Conservation (phyloP, 1,140 invertebrate species). For the Episyrphus balteatus region DNA sequence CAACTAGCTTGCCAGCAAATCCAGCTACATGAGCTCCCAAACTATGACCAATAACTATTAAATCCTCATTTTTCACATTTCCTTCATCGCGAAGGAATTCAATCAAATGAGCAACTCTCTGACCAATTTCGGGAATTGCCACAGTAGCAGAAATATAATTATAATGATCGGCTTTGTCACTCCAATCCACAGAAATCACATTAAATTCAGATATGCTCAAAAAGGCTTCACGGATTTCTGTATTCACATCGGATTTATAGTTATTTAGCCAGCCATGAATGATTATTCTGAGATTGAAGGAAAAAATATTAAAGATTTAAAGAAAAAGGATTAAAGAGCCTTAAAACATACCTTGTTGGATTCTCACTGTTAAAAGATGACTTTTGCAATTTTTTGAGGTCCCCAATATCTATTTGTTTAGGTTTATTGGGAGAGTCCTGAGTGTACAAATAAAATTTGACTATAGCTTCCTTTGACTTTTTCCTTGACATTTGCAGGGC, state of each 20-base stretch:
- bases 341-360: slow-evolving; percentile 15
- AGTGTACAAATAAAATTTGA: slow-evolving; percentile 27
- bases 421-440: slow-evolving; percentile 15
- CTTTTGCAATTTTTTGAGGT: slow-evolving; percentile 13
- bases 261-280: slow-evolving; percentile 32
- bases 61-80: slow-evolving; percentile 19
- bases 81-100: slow-evolving; percentile 20
- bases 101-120: slow-evolving; percentile 24
- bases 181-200: slow-evolving; percentile 48
- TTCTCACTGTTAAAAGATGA: slow-evolving; percentile 22
- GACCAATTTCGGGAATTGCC: slow-evolving; percentile 39
- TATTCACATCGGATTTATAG: slow-evolving; percentile 21
- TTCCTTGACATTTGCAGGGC: slow-evolving; percentile 11
- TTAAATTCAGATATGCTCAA: slow-evolving; percentile 40
- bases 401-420: slow-evolving; percentile 17
- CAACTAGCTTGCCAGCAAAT: slow-evolving; percentile 33
- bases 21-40: slow-evolving; percentile 42
- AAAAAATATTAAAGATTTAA: too few species aligned
- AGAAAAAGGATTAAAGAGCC: not conserved
- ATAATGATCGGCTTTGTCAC: slow-evolving; percentile 30
- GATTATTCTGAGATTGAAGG: slow-evolving; percentile 9
- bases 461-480: slow-evolving; percentile 15
- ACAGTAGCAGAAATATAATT: slow-evolving; percentile 36
- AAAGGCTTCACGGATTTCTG: slow-evolving; percentile 34
- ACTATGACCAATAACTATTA: slow-evolving; percentile 29